Conservation (phyloP, 2,888 invertebrate species). For the Temnothorax rugatulus region DNA sequence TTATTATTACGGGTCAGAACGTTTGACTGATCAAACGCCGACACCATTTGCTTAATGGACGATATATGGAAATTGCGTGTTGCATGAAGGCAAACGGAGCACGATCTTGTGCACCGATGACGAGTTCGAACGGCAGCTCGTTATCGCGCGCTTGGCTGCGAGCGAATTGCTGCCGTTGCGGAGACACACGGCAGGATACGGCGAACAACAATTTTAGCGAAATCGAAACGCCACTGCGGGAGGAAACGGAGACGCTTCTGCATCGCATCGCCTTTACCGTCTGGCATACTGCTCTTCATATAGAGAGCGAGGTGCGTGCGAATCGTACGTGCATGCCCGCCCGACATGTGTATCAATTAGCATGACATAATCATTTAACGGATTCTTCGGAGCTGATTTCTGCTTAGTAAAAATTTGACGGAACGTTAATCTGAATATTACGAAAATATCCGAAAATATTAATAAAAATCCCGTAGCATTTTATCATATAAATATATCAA, state of each 20-base stretch:
- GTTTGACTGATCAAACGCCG: slow-evolving; percentile 19
- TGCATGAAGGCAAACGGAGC: slow-evolving; percentile 16
- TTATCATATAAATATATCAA: not conserved
- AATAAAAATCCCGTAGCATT: not conserved
- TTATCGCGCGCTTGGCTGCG: slow-evolving; percentile 80
- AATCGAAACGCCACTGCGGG: slow-evolving; percentile 84
- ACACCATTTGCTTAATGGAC: slow-evolving; percentile 20
- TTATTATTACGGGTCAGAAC: not conserved
- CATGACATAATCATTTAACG: not conserved
- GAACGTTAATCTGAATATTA: not conserved
- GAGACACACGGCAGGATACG: slow-evolving; percentile 76
- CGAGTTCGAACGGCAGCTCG: slow-evolving; percentile 79
- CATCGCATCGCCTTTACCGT: slow-evolving; percentile 92
- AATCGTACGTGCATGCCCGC: not conserved
- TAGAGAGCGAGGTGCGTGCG: slow-evolving; percentile 87
- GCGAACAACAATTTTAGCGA: slow-evolving; percentile 79
- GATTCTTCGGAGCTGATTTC: not conserved
- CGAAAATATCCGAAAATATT: not conserved
- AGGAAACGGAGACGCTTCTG: slow-evolving; percentile 89
- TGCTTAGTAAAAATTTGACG: not conserved
- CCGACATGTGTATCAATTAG: not conserved
- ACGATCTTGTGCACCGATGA: slow-evolving; percentile 72
- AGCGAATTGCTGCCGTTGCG: slow-evolving; percentile 82
- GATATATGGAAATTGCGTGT: slow-evolving; percentile 29
- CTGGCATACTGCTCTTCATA: slow-evolving; percentile 91